Evolutionary conservation across 1,140 invertebrate species (phyloP).

Genomic region (Geopemphigus sp.): DNA sequence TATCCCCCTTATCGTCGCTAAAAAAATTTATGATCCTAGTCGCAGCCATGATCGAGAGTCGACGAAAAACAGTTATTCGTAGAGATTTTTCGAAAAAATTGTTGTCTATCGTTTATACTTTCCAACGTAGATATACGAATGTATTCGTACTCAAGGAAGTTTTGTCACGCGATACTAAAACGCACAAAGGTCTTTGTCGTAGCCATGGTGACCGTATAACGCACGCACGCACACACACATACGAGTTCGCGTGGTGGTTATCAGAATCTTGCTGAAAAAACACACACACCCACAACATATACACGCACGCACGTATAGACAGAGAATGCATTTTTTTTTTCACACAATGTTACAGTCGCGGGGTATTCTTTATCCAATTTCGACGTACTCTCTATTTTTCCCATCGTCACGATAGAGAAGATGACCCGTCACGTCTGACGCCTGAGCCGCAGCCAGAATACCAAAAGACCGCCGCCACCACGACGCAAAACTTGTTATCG

Average conservation of each 20-base stretch:
- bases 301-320: neutral
- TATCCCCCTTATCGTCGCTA: too few species aligned
- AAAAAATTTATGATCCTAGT: too few species aligned
- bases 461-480: neutral
- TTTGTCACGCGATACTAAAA: neutral
- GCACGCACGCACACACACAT: neutral
- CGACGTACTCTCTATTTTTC: slow-evolving; percentile 35
- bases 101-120: too few species aligned
- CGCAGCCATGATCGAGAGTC: too few species aligned
- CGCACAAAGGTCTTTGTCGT: slow-evolving; percentile 8
- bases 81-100: too few species aligned
- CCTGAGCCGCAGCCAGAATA: slow-evolving; percentile 37
- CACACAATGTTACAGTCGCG: slow-evolving; percentile 34
- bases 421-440: slow-evolving; percentile 45
- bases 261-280: neutral
- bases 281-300: neutral
- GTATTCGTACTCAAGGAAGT: too few species aligned
- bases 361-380: slow-evolving; percentile 40
- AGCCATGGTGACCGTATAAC: slow-evolving; percentile 4
- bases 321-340: neutral
- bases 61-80: too few species aligned
- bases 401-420: neutral
- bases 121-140: too few species aligned
- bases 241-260: neutral
- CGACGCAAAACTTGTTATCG: slow-evolving; percentile 43